Evolutionary conservation across 1,140 invertebrate species (phyloP), one percentile per base, ranked within the genome.

Genomic region (Drosophila lacteicornis): DNA sequence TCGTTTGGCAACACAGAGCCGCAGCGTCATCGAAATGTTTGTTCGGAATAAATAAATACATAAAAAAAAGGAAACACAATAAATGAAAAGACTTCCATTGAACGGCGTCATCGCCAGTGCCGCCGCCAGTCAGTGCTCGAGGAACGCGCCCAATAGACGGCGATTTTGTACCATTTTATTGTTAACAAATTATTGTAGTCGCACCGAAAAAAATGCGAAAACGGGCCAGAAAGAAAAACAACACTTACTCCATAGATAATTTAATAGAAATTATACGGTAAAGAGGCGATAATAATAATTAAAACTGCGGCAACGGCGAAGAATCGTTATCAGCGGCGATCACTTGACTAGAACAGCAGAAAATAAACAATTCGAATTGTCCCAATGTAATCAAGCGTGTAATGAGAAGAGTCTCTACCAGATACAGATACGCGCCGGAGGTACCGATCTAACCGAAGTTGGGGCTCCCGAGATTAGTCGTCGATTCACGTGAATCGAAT

Each of bases 31-130:
- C 85, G 82, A 87, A 87, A 77, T 83, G 82, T 86, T 86, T 86
- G 73, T 77, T 79, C 78, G 53, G 65, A 88, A 80, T 83, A 71
- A 83, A 87, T 86, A 86, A 86, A 79, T 68, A 58, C 61, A 70
- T 61, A 83, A 84, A 71, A 47, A 82, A 80, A 78, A 68, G 85
- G 47, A 56, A 87, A 74, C 76, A 79, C 79, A 79, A 83, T 80
- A 88, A 88, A 88, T 77, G 66, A 75, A 83, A 86, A 88, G 50
- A 80, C 73, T 75, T 74, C 73, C 73, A 80, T 80, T 84, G 68
- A 84, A 84, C 70, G 47, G 57, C 80, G 79, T 82, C 82, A 79
- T 65, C 65, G 60, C 38, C 53, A 53, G 36, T 33, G 30, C 30
- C 30, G 8, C 30, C 30, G 40, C 49, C 47, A 53, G 55, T 67